Conservation (phyloP, 1,140 invertebrate genomes). For the Drosophila yakuba region DNA sequence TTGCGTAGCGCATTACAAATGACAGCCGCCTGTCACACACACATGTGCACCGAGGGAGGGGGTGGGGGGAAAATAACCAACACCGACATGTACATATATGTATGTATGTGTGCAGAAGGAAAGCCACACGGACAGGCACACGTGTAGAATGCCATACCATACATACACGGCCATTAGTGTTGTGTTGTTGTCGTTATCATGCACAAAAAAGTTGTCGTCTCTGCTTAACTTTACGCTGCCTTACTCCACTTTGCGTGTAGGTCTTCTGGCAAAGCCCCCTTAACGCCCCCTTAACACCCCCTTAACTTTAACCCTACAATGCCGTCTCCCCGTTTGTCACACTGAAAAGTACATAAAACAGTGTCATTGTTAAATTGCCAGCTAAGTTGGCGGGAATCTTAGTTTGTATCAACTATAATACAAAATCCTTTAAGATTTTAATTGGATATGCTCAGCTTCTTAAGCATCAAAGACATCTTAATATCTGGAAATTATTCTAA, state of each 20-base stretch:
- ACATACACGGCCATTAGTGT: conserved; percentile 52
- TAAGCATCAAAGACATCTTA: too few species aligned
- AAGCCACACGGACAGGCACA: conserved; percentile 21
- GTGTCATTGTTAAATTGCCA: not conserved
- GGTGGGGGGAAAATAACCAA: conserved; percentile 1
- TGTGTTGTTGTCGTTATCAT: conserved; percentile 49
- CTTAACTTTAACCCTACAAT: not conserved
- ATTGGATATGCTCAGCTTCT: too few species aligned
- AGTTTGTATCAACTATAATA: not conserved
- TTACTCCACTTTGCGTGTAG: conserved; percentile 20
- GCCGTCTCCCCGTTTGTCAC: not conserved
- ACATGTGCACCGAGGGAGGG: conserved; percentile 8
- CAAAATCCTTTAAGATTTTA: not conserved
- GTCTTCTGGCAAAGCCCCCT: conserved; percentile 2
- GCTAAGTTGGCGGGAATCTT: not conserved
- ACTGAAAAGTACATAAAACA: not conserved
- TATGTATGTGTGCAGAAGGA: conserved; percentile 5
- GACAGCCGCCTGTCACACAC: conserved; percentile 68
- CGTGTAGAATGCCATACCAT: conserved; percentile 21
- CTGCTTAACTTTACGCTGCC: conserved; percentile 54
- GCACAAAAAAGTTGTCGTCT: conserved; percentile 41
- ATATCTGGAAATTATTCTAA: too few species aligned
- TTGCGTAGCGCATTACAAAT: conserved; percentile 68
- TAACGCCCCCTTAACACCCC: conserved; percentile 20
- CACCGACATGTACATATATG: conserved; percentile 4